Evolutionary conservation across 2,797 vertebrate species (phyloP).

Genomic region (Nyctalus aviator): DNA sequence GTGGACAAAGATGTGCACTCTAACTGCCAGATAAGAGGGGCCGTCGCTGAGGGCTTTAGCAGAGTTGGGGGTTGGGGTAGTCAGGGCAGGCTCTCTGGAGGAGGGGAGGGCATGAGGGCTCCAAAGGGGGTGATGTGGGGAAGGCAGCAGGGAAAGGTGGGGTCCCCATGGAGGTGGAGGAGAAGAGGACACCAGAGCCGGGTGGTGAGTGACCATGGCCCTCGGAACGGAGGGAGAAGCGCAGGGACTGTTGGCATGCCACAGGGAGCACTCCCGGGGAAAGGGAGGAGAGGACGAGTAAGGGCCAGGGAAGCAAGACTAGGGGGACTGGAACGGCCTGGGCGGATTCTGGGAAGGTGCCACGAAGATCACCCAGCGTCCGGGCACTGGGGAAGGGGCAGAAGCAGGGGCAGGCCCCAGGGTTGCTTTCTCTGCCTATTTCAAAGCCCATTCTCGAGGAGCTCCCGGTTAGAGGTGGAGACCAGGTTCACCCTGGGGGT

Average conservation of each 20-base stretch:
- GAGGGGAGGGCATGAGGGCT: background rate
- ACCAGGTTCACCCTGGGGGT: background rate
- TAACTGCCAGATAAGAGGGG: background rate
- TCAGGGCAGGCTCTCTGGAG: background rate
- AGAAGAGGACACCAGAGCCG: background rate
- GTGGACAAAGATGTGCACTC: background rate
- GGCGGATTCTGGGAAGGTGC: background rate
- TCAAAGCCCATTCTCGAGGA: background rate
- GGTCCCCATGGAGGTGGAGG: background rate
- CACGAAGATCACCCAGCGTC: background rate
- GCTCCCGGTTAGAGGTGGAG: background rate
- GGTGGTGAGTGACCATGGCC: background rate
- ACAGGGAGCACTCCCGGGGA: background rate
- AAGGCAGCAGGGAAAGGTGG: background rate
- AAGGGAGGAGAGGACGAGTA: background rate
- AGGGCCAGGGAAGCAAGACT: background rate
- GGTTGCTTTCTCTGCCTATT: background rate
- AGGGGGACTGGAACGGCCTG: background rate
- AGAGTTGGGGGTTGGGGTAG: background rate
- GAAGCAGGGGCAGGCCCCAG: background rate
- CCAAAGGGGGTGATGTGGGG: background rate
- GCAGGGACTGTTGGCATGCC: background rate
- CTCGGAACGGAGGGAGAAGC: background rate
- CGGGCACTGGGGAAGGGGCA: background rate
- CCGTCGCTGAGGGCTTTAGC: background rate